These are phyloP conservation scores for Drosophila subpulchrella DNA, from an alignment of 1,140 invertebrate genomes.

Conservation along the genomic window DNA sequence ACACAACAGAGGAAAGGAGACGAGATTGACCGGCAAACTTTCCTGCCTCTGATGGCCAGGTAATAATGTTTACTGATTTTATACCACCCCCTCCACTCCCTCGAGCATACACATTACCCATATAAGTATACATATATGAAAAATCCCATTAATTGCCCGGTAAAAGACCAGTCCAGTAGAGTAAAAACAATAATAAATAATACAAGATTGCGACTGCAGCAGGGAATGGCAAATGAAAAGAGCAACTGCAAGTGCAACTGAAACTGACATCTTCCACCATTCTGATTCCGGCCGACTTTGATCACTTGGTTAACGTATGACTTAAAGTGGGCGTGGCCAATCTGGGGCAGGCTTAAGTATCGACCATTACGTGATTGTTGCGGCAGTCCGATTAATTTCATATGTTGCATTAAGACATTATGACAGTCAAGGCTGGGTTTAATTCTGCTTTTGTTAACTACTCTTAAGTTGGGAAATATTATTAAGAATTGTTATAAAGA, in stretches of 20 bases:
- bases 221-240: slow-evolving; percentile 19
- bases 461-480: background rate
- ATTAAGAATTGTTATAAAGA: no score
- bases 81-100: background rate
- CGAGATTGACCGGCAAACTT: slow-evolving; percentile 14
- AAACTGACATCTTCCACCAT: slow-evolving; percentile 26
- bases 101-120: background rate
- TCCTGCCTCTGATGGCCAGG: slow-evolving; percentile 56
- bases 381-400: slow-evolving; percentile 34
- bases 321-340: slow-evolving; percentile 6
- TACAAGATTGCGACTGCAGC: slow-evolving; percentile 44
- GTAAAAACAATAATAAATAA: slow-evolving; percentile 62
- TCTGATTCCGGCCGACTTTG: slow-evolving; percentile 19
- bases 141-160: slow-evolving; percentile 57
- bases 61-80: slow-evolving; percentile 73
- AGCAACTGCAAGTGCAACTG: slow-evolving; percentile 23
- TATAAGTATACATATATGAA: slow-evolving; percentile 19
- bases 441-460: background rate
- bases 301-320: slow-evolving; percentile 36
- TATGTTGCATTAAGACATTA: slow-evolving; percentile 3
- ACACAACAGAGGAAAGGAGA: slow-evolving; percentile 8
- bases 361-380: slow-evolving; percentile 40
- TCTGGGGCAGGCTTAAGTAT: slow-evolving; percentile 4
- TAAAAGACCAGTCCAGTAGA: slow-evolving; percentile 32
- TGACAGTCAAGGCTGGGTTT: slow-evolving; percentile 1